A percentile compares a stretch with the other conserved stretches of the same genome.
These are phyloP conservation scores for Sebastes paucispinis DNA, from an alignment of 2,797 vertebrate genomes.

Conservation along the genomic window DNA sequence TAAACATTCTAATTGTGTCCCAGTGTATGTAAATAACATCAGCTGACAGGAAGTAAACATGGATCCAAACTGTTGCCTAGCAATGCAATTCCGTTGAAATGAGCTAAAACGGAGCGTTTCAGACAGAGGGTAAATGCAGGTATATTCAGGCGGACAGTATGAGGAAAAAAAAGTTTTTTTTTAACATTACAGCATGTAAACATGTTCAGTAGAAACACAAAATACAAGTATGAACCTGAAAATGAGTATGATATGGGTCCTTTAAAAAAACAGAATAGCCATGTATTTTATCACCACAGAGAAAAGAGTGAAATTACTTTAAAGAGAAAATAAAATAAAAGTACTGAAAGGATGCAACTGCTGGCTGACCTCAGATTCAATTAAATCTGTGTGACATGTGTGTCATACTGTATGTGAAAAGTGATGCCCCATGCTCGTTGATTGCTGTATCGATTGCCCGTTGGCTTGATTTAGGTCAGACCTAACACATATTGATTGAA, in stretches of 20 bases:
- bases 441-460: conserved; percentile 61
- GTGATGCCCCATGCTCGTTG: conserved; percentile 10
- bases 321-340: background rate
- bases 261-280: background rate
- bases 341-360: background rate
- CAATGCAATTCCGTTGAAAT: no score
- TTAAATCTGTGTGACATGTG: background rate
- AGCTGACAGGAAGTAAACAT: no score
- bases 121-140: no score
- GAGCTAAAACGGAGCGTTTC: no score
- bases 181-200: rapidly evolving
- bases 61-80: no score
- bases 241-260: no score
- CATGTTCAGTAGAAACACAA: no score
- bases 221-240: no score
- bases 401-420: background rate
- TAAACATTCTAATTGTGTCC: no score
- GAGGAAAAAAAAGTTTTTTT: no score
- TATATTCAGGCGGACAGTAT: no score
- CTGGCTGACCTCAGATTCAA: background rate
- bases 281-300: background rate
- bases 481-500: conserved; percentile 55
- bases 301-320: background rate
- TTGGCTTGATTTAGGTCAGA: conserved; percentile 72
- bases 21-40: no score